phyloP scores from a whole-genome alignment of 1,140 invertebrate species.

The Drosophila virilis region DNA sequence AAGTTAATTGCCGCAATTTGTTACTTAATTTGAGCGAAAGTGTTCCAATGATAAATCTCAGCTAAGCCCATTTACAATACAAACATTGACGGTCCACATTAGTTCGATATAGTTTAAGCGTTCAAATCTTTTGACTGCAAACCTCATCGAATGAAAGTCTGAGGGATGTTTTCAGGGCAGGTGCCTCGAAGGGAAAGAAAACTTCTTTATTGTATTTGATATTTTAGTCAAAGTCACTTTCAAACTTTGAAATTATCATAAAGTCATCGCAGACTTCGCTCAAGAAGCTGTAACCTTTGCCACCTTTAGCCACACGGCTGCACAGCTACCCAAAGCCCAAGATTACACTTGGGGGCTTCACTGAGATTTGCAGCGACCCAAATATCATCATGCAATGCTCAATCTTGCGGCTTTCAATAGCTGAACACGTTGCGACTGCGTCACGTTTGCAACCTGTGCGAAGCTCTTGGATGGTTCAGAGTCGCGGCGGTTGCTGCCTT shows the following conservation, averaged over 20 bases:
- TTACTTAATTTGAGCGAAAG: conserved; percentile 61
- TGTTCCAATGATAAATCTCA: conserved; percentile 55
- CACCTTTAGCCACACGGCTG: not conserved
- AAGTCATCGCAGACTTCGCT: not conserved
- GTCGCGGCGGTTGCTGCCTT: conserved; percentile 40
- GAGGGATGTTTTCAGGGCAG: too few relatives aligned
- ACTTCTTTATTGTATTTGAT: too few relatives aligned
- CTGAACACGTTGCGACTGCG: conserved; percentile 9
- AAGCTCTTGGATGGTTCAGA: not conserved
- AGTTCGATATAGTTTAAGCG: too few relatives aligned
- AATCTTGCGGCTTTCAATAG: conserved; percentile 39
- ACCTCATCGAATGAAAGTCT: too few relatives aligned
- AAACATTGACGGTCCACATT: conserved; percentile 40
- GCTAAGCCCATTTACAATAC: conserved; percentile 55
- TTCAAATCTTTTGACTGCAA: too few relatives aligned
- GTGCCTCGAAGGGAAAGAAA: too few relatives aligned
- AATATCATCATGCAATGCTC: conserved; percentile 38
- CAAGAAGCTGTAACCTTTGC: conserved; percentile 25
- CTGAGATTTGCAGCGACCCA: conserved; percentile 28
- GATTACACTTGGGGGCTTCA: not conserved
- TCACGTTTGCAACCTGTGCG: conserved; percentile 24
- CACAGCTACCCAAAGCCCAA: not conserved
- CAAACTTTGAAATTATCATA: not conserved
- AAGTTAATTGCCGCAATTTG: conserved; percentile 66
- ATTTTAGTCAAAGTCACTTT: too few relatives aligned